These are phyloP conservation scores for Styela plicata DNA, from an alignment of 23 tunicate genomes.

Conservation along the genomic window DNA sequence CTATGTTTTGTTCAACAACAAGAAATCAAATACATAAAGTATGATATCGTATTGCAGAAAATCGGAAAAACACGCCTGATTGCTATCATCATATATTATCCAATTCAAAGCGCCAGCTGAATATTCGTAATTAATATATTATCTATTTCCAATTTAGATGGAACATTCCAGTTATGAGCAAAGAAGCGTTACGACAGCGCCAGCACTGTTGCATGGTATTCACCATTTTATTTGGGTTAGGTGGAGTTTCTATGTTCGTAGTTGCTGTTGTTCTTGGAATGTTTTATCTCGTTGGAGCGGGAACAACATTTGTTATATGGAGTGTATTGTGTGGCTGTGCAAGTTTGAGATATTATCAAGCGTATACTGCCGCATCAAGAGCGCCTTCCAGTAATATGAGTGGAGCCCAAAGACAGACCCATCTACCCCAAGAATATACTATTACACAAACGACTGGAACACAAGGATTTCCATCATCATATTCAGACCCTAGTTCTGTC, in stretches of 20 bases:
- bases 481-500: not conserved
- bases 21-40: too few relatives aligned
- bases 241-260: not conserved
- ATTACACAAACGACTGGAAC: not conserved
- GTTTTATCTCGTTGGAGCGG: not conserved
- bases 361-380: not conserved
- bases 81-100: too few relatives aligned
- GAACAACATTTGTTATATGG: not conserved
- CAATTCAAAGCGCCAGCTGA: too few relatives aligned
- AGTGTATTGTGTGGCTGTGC: not conserved
- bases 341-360: not conserved
- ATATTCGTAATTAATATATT: too few relatives aligned
- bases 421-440: not conserved
- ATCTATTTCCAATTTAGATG: too few relatives aligned
- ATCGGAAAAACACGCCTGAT: too few relatives aligned
- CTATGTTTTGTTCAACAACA: too few relatives aligned
- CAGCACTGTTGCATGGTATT: not conserved
- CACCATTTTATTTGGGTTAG: not conserved
- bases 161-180: not conserved
- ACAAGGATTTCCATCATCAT: not conserved
- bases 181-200: not conserved
- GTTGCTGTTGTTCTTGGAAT: not conserved
- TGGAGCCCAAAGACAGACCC: not conserved
- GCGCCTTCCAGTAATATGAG: not conserved
- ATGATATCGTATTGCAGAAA: too few relatives aligned